Percentiles rank a stretch among this genome's conserved stretches.
Evolutionary conservation across 2,888 invertebrate species (phyloP).

Genomic region (Peribatodes rhomboidaria): DNA sequence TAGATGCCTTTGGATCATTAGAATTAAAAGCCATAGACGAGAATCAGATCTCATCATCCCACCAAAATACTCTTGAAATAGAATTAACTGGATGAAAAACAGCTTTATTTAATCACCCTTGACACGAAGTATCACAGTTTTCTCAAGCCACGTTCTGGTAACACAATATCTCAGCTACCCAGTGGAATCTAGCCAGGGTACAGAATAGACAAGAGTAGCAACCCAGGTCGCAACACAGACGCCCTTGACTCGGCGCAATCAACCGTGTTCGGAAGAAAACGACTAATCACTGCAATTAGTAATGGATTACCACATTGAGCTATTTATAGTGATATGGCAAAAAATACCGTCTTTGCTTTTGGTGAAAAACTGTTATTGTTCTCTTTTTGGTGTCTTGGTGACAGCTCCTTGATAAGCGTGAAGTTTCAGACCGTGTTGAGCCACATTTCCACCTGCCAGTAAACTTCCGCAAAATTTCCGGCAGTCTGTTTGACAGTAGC

Average conservation of each 20-base stretch:
- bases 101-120: constrained; percentile 19
- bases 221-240: constrained; percentile 30
- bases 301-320: constrained; percentile 55
- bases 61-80: neutral
- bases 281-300: constrained; percentile 68
- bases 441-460: no score
- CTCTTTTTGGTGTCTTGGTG: neutral
- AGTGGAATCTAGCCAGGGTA: constrained; percentile 26
- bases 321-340: constrained; percentile 23
- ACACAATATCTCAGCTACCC: constrained; percentile 36
- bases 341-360: constrained; percentile 24
- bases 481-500: no score
- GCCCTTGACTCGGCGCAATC: constrained; percentile 65
- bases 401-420: neutral
- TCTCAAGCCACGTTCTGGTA: constrained; percentile 18
- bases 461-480: no score
- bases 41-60: neutral
- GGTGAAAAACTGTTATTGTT: constrained; percentile 21
- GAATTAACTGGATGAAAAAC: neutral
- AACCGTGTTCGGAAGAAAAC: constrained; percentile 66
- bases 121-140: constrained; percentile 30
- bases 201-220: neutral
- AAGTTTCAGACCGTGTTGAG: neutral
- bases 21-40: neutral
- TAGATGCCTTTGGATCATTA: neutral